Evolutionary conservation across 2,113 vertebrate species (phyloP), one percentile per base, ranked within the genome.

Genomic region (Donacobius atricapilla): DNA sequence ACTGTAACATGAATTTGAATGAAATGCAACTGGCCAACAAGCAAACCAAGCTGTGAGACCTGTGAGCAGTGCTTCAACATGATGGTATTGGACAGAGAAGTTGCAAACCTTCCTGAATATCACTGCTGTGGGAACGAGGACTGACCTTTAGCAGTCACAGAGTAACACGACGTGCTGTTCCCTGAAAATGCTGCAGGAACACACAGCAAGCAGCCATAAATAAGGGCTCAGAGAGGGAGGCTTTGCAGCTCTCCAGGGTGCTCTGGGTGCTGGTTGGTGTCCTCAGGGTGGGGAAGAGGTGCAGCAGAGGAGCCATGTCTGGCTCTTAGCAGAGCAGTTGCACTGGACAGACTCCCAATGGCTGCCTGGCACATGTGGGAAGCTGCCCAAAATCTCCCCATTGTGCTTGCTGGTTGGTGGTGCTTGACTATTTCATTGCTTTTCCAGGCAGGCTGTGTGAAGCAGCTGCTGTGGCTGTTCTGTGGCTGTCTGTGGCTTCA

Each of bases 231-330:
- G 48, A 40, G 27, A 47, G 2, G 6, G 66, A 23, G 45, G 37
- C 25, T 56, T 35, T 68, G 45, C 7, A 30, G 81, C 42, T 72
- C 64, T 20, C 28, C 0, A 0, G 13, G 81, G 33, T 3, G 4
- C n/a, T 40, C 15, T 22, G 57, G 10, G 15, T 39, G 33, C 28
- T 15, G 37, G 50, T 3, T 4, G 4, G 4, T 44, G 6, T 10
- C 1, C 7, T 25, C 47, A 9, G 0, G 7, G 27, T 53, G 57
- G n/a, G 79, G 48, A 54, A 16, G 40, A 69, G 27, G 21, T 47
- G 75, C 14, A 33, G 56, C 23, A 11, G 8, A 37, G 60, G 53
- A 58, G 11, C n/a, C 0, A 0, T 0, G 1, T 4, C 8, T 47
- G 94, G 33, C 48, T 58, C 63, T 77, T 37, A 60, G 82, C 81